phyloP scores from a whole-genome alignment of 2,113 vertebrate species.

The cat (Felis catus) region DNA sequence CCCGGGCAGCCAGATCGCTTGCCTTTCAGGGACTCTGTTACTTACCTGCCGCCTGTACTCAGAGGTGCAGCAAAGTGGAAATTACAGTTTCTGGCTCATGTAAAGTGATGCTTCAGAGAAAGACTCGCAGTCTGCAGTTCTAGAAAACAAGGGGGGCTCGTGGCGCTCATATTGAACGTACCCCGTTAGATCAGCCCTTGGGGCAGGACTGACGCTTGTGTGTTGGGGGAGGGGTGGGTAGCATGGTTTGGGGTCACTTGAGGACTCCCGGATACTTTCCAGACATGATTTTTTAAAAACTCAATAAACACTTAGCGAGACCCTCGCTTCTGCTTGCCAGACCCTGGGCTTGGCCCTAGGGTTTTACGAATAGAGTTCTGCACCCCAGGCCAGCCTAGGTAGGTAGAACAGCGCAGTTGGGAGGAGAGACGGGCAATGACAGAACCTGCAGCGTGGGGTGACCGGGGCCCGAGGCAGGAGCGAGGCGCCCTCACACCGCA shows the following conservation, averaged over 20 bases:
- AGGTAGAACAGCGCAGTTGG: not conserved
- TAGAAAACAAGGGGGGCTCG: not conserved
- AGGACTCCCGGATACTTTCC: not conserved
- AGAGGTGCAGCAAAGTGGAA: not conserved
- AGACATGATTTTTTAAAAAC: not conserved
- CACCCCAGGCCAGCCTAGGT: not conserved
- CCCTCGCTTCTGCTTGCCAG: not conserved
- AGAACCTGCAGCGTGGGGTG: rapidly evolving
- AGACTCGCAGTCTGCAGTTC: not conserved
- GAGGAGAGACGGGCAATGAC: not conserved
- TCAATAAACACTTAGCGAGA: not conserved
- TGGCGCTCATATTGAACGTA: rapidly evolving
- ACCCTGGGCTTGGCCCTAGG: not conserved
- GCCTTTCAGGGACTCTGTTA: not conserved
- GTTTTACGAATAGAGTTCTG: not conserved
- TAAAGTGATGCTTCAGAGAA: not conserved
- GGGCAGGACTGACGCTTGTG: not conserved
- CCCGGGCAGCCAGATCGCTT: rapidly evolving
- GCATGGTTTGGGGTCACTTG: not conserved
- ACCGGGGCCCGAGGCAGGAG: rapidly evolving
- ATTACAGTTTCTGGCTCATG: not conserved
- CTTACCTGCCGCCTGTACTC: too few relatives aligned
- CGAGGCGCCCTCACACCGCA: not conserved
- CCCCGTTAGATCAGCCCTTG: not conserved
- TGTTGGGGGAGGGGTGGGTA: rapidly evolving